Evolutionary conservation across 1,140 invertebrate genomes (phyloP), one percentile per base, ranked within the genome.

Genomic region (Xylocopa sonorina): DNA sequence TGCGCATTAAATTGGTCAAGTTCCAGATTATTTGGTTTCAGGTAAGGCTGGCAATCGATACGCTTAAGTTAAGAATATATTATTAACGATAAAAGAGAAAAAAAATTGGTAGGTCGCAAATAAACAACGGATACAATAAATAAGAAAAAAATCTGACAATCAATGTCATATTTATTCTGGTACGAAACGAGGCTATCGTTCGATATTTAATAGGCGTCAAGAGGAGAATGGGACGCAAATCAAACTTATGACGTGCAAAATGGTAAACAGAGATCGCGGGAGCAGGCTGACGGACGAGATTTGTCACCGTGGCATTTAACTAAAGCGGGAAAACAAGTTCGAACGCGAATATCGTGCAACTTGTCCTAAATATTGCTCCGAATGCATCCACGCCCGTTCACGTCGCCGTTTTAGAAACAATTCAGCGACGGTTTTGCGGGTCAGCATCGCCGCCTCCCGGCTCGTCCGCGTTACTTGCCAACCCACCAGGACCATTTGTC

Each of bases 401-500:
- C 41, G 38, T 21, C 6, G 10, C 75, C 55, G 75, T 77, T 77
- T 71, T 57, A 60, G 66, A 77, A 60, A 77, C 55, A 77, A 77
- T 60, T 77, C 55, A n/a, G 12, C 74, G 9, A 9, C 6, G 27
- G n/a, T n/a, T 32, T 46, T 51, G 55, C 43, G 43, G 74, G 51
- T 76, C 58, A 46, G 12, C 51, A 14, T 77, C 48, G 69, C 58
- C 62, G 34, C 48, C 48, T 21, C 24, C 51, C 12, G 32, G 27
- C 64, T 48, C 18, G 43, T 46, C 41, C 51, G 57, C 48, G 10
- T 14, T 21, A 73, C 32, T 60, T 80, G 83, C 73, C 74, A 83
- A 78, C 46, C 66, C 51, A 53, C n/a, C 74, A 58, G 57, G 63
- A 64, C 73, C 63, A 84, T 82, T 81, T 84, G 69, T 88, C 63